These are phyloP conservation scores for Drosophila multiciliata DNA, from an alignment of 2,888 invertebrate species.

Conservation along the genomic window DNA sequence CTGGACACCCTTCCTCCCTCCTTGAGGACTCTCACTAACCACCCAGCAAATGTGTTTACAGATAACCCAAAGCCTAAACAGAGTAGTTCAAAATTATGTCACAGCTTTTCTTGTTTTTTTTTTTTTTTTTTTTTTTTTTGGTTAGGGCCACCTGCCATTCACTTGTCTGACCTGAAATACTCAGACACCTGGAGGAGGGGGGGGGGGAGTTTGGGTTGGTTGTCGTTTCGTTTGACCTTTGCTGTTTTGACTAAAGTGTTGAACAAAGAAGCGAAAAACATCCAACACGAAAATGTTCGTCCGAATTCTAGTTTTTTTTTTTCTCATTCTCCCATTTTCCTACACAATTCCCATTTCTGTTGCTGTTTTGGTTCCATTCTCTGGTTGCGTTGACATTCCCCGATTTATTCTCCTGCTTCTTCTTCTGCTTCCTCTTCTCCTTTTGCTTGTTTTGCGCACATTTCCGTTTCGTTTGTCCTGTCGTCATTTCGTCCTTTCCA, in stretches of 20 bases:
- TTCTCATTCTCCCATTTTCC: slow-evolving; percentile 6
- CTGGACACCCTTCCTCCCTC: background rate
- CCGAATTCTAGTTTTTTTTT: slow-evolving; percentile 20
- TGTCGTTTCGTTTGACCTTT: slow-evolving; percentile 56
- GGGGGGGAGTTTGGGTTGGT: slow-evolving; percentile 16
- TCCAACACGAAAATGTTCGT: slow-evolving; percentile 40
- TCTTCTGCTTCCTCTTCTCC: slow-evolving; percentile 5
- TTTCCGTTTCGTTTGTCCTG: slow-evolving; percentile 39
- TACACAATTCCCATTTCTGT: slow-evolving; percentile 1
- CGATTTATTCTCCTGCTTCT: slow-evolving; percentile 23
- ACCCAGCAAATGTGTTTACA: slow-evolving; percentile 49
- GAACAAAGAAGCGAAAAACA: slow-evolving; percentile 35
- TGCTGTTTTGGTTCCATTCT: slow-evolving; percentile 10
- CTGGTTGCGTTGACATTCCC: slow-evolving; percentile 38
- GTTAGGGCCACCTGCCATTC: slow-evolving; percentile 5
- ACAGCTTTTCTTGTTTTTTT: slow-evolving; percentile 39
- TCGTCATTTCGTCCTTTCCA: slow-evolving; percentile 20
- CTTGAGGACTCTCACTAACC: slow-evolving; percentile 31
- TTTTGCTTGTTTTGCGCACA: slow-evolving; percentile 21
- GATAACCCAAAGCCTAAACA: slow-evolving; percentile 40
- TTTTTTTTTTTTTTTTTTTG: background rate
- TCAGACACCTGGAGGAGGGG: no score
- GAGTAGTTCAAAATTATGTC: slow-evolving; percentile 57
- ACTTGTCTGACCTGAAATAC: slow-evolving; percentile 49
- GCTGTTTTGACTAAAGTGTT: slow-evolving; percentile 56